phyloP scores from a whole-genome alignment of 2,113 vertebrate genomes.

The Sigmodon hispidus region DNA sequence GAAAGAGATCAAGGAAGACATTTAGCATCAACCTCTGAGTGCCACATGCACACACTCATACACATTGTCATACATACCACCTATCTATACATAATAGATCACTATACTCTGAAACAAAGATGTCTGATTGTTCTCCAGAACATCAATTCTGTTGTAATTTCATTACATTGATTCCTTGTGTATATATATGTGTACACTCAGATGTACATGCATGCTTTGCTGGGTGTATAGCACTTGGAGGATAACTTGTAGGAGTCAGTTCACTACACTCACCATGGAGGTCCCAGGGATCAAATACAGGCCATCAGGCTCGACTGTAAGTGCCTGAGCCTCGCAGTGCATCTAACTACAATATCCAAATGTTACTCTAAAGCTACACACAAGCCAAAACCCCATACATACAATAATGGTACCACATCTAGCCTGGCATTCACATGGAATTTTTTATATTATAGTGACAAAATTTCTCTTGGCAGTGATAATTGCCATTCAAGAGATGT shows the following conservation, averaged over 20 bases:
- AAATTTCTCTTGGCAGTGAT: slow-evolving; percentile 24
- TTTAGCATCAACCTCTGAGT: background rate
- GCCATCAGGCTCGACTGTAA: background rate
- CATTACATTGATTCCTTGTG: background rate
- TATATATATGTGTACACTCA: background rate
- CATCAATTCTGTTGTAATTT: background rate
- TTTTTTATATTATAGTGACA: background rate
- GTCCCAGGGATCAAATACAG: background rate
- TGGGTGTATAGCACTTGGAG: background rate
- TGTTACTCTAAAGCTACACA: background rate
- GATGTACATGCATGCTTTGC: too few relatives aligned
- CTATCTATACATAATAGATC: background rate
- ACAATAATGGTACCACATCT: background rate
- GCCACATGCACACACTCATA: background rate
- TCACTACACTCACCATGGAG: background rate
- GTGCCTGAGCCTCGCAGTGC: too few relatives aligned
- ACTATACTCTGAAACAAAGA: background rate
- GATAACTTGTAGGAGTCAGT: background rate
- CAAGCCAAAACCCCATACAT: background rate
- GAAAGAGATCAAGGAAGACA: background rate
- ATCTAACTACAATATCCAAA: background rate
- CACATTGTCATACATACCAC: background rate
- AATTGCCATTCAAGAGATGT: slow-evolving; percentile 44
- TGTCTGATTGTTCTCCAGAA: background rate
- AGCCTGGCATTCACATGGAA: background rate